These are phyloP conservation scores for Shinisaurus crocodilurus DNA, from an alignment of 2,113 vertebrate species.

Conservation along the genomic window DNA sequence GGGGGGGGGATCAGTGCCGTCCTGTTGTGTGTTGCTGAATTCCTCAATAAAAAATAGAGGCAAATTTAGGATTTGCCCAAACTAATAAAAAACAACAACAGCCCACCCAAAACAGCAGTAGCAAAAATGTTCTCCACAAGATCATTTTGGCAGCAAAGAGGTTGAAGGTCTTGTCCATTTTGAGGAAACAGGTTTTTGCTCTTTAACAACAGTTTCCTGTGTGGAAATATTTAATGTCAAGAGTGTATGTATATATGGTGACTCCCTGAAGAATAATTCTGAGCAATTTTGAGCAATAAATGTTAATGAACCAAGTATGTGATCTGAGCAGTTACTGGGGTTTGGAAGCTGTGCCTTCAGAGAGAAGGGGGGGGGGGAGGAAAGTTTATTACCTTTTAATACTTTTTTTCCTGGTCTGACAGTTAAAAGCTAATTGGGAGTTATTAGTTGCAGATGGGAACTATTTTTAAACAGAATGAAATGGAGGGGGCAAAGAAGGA, in stretches of 20 bases:
- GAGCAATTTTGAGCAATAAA: slow-evolving; percentile 35
- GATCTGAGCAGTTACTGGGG: neutral
- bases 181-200: neutral
- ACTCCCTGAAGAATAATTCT: neutral
- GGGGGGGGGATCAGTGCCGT: neutral
- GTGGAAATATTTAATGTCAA: neutral
- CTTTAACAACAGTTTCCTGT: neutral
- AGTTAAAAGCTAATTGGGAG: slow-evolving; percentile 42
- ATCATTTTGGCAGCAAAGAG: neutral
- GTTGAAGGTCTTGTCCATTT: neutral
- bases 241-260: neutral
- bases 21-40: neutral
- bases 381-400: slow-evolving; percentile 40
- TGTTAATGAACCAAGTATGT: slow-evolving; percentile 22
- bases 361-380: slow-evolving; percentile 31
- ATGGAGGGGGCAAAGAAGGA: neutral
- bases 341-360: neutral
- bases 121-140: slow-evolving; percentile 5
- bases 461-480: slow-evolving; percentile 34
- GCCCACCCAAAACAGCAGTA: slow-evolving; percentile 8
- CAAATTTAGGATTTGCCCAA: slow-evolving; percentile 38
- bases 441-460: slow-evolving; percentile 42
- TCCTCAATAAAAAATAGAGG: slow-evolving; percentile 24
- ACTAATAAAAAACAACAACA: slow-evolving; percentile 26
- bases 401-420: slow-evolving; percentile 8